phyloP scores from a whole-genome alignment of 2,113 vertebrate species.

The Ophiodon elongatus region DNA sequence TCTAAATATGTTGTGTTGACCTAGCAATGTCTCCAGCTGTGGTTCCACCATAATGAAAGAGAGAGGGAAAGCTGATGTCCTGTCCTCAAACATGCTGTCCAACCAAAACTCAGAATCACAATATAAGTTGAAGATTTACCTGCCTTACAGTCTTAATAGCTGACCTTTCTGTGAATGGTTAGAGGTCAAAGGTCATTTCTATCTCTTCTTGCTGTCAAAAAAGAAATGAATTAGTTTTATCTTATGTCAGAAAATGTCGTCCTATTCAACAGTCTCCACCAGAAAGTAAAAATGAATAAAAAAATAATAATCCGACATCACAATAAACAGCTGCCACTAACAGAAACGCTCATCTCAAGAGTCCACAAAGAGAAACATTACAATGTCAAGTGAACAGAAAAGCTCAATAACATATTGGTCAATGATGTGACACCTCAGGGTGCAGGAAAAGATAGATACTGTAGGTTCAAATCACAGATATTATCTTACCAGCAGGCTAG shows the following conservation, averaged over 20 bases:
- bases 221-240: neutral
- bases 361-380: neutral
- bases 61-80: neutral
- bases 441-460: slow-evolving; percentile 5
- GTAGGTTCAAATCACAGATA: slow-evolving; percentile 22
- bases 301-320: neutral
- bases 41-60: slow-evolving; percentile 2
- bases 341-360: slow-evolving; percentile 2
- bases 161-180: slow-evolving; percentile 15
- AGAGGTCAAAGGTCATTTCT: slow-evolving; percentile 7
- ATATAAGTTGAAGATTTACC: slow-evolving; percentile 6
- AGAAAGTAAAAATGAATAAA: neutral
- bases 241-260: neutral
- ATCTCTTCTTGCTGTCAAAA: neutral
- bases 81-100: neutral
- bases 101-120: neutral
- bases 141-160: neutral
- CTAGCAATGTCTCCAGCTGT: slow-evolving; percentile 13
- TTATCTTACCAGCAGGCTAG: neutral
- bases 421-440: slow-evolving; percentile 25
- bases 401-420: neutral
- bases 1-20: slow-evolving; percentile 4
- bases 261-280: neutral
- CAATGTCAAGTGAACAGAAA: neutral
- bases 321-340: neutral